These are phyloP conservation scores for Pollimyrus isidori DNA, from an alignment of 2,113 vertebrate genomes.

Conservation along the genomic window DNA sequence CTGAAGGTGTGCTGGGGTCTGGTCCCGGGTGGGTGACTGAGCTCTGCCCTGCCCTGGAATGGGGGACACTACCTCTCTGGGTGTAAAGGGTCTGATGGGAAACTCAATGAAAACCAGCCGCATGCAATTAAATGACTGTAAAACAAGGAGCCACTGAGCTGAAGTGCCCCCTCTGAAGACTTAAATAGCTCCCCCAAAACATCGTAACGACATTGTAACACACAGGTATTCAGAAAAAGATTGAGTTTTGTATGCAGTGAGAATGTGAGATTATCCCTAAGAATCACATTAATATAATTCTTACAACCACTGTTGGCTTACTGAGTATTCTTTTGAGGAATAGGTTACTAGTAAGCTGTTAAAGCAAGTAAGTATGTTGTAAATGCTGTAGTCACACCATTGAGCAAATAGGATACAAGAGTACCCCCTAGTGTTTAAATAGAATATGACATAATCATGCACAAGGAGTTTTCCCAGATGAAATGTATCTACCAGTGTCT, in stretches of 20 bases:
- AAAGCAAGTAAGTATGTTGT: background rate
- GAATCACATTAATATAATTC: background rate
- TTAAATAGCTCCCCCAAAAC: constrained; percentile 2
- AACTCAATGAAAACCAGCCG: constrained; percentile 56
- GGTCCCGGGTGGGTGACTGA: background rate
- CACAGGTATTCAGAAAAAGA: background rate
- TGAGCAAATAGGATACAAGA: constrained; percentile 14
- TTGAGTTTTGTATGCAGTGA: background rate
- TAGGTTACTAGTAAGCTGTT: background rate
- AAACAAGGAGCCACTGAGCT: constrained; percentile 52
- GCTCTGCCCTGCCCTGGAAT: background rate
- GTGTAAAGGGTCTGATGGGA: constrained; percentile 56
- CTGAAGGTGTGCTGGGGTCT: background rate
- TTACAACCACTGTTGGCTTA: background rate
- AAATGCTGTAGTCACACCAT: background rate
- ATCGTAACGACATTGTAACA: background rate
- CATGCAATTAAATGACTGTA: constrained; percentile 45
- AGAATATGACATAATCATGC: constrained; percentile 16
- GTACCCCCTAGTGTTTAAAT: constrained; percentile 21
- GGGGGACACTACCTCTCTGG: constrained; percentile 22
- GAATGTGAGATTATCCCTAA: background rate
- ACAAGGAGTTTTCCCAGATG: background rate
- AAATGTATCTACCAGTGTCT: background rate
- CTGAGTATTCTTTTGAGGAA: background rate
- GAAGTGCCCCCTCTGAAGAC: constrained; percentile 36